Evolutionary conservation across 1,140 invertebrate species (phyloP).

Genomic region (Drosophila ficusphila): DNA sequence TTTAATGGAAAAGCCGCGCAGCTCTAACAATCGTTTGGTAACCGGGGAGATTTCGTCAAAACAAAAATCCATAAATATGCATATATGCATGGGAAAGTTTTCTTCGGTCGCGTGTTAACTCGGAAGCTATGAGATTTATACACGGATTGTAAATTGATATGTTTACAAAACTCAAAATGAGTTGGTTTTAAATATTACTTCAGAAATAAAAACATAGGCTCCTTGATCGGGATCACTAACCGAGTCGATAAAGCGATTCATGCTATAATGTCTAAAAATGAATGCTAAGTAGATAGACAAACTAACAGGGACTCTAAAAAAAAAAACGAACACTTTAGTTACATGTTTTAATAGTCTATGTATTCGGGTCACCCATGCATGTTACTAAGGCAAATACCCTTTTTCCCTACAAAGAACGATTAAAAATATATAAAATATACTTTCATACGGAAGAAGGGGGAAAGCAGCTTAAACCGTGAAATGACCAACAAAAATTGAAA

Average conservation of each 20-base stretch:
- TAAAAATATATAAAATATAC: constrained; percentile 1
- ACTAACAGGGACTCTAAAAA: no score
- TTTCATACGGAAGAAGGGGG: neutral
- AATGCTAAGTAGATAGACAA: no score
- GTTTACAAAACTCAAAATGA: no score
- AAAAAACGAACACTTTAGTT: no score
- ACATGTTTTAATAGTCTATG: no score
- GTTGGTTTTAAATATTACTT: no score
- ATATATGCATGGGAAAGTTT: constrained; percentile 54
- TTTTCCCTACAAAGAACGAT: neutral
- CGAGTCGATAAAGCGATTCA: no score
- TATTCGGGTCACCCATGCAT: no score
- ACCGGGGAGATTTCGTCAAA: constrained; percentile 26
- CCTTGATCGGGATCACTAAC: no score
- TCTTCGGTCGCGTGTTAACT: constrained; percentile 23
- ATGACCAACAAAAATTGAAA: constrained; percentile 46
- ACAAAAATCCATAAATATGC: constrained; percentile 45
- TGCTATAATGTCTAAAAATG: no score
- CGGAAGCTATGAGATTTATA: constrained; percentile 23
- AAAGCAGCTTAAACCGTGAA: constrained; percentile 51
- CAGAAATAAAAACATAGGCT: no score
- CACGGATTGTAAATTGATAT: neutral
- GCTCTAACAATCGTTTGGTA: constrained; percentile 20
- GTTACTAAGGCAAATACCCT: no score
- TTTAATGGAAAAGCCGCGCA: neutral